Conservation (phyloP, 2,888 invertebrate genomes). For the Piscicola geometra region DNA sequence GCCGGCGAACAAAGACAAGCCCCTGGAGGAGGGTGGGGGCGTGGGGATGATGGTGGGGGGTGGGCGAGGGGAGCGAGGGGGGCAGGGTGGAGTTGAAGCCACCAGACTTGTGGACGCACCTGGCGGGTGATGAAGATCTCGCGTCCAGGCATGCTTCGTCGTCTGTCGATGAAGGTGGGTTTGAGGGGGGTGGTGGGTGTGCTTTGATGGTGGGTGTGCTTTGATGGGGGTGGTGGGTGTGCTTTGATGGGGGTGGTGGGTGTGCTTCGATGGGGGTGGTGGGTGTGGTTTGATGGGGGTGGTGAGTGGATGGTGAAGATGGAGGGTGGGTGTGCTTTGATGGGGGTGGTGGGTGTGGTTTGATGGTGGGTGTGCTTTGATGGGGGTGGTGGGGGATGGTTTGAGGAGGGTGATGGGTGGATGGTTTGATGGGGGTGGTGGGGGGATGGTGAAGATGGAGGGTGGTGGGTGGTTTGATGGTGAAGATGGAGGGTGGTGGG, state of each 20-base stretch:
- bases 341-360: no score
- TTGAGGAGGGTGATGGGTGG: no score
- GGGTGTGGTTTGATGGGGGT: no score
- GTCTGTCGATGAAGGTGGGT: conserved; percentile 25
- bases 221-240: conserved; percentile 18
- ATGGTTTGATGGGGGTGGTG: no score
- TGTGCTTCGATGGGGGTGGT: no score
- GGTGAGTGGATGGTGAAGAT: no score
- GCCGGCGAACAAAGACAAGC: conserved; percentile 42
- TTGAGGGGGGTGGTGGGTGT: conserved; percentile 7
- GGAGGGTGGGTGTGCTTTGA: no score
- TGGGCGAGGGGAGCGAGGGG: not conserved
- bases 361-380: not conserved
- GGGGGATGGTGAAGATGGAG: no score
- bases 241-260: not conserved
- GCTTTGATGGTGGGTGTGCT: conserved; percentile 19
- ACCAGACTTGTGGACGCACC: conserved; percentile 36
- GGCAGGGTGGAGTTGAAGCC: conserved; percentile 36
- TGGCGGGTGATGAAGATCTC: conserved; percentile 25
- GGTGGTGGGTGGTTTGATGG: conserved; percentile 15
- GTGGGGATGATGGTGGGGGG: conserved; percentile 31
- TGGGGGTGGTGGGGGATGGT: not conserved
- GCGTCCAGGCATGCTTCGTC: conserved; percentile 17
- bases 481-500: conserved; percentile 22
- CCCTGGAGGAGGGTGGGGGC: conserved; percentile 17